Evolutionary conservation across 2,888 invertebrate species (phyloP), one percentile per base, ranked within the genome.

Genomic region (Salticus scenicus): DNA sequence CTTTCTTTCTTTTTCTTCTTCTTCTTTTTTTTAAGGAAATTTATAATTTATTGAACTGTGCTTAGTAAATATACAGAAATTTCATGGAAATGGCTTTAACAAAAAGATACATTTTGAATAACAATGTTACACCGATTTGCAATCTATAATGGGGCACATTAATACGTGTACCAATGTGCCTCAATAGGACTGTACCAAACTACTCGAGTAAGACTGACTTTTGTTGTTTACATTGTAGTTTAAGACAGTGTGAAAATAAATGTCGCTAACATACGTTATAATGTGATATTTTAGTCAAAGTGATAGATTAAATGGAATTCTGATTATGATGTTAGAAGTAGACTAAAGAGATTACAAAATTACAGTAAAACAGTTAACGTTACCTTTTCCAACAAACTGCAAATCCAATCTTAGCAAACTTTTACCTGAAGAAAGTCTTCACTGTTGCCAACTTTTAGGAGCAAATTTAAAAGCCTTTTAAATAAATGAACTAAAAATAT

Each of bases 371-470:
- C 24, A 20, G 17, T 37, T 51, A n/a, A n/a, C n/a, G n/a, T n/a
- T n/a, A 51, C 5, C 17, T 20, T 51, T 51, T 8, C 17, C n/a
- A 51, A 51, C 8, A 51, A 51, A 51, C 5, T 20, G n/a, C 17
- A 51, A 51, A 51, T 51, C 51, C 51, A 51, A 51, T 20, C 17
- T 17, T 17, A 51, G 17, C 24, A 51, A 51, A 51, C 51, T 51
- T 51, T 51, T 5, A 20, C 51, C 51, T 51, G 51, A 51, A 51
- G 51, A 17, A 51, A 8, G 24, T 51, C n/a, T 51, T 20, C 24
- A 37, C 51, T 51, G 51, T 51, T 51, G 51, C n/a, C 51, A 51
- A 51, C 51, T 51, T 51, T 51, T 51, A 17, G 51, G 51, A 51
- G 51, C 4, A 14, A 17, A 51, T 8, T 37, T 37, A 5, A 5